Conservation (phyloP, 2,888 invertebrate species). For the Anarsia innoxiella region DNA sequence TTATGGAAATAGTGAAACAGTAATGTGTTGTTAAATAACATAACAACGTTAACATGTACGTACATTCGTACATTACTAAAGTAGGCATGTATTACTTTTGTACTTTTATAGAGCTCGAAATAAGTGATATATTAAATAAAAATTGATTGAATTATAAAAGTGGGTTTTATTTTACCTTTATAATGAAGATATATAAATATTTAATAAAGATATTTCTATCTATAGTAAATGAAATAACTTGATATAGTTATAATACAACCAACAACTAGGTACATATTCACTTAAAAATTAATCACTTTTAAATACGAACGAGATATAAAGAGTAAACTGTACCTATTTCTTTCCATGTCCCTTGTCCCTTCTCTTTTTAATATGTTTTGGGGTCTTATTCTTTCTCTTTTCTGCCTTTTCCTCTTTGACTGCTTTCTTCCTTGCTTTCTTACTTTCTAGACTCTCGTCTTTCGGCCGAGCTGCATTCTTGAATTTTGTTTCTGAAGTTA, state of each 20-base stretch:
- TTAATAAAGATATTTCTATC: no score
- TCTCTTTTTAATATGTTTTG: constrained; percentile 95
- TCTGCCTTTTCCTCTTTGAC: constrained; percentile 93
- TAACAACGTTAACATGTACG: no score
- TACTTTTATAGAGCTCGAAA: constrained; percentile 11
- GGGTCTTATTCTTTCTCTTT: constrained; percentile 90
- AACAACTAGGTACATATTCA: no score
- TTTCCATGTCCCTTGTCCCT: constrained; percentile 78
- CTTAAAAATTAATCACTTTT: no score
- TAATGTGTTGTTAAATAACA: no score
- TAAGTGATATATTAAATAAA: neutral
- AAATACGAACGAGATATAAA: no score
- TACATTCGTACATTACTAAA: no score
- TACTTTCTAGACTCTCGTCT: constrained; percentile 87
- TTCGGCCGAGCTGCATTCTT: constrained; percentile 80
- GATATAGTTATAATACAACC: no score
- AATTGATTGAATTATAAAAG: neutral
- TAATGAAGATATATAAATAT: no score
- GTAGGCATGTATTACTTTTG: constrained; percentile 5
- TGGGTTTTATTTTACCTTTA: constrained; percentile 3
- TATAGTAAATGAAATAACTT: no score
- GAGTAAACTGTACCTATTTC: no score
- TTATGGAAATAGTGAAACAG: no score
- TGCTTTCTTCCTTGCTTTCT: constrained; percentile 89
- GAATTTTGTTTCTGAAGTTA: constrained; percentile 69